Conservation (phyloP, 2,113 vertebrate species). For the Pollimyrus isidori region DNA sequence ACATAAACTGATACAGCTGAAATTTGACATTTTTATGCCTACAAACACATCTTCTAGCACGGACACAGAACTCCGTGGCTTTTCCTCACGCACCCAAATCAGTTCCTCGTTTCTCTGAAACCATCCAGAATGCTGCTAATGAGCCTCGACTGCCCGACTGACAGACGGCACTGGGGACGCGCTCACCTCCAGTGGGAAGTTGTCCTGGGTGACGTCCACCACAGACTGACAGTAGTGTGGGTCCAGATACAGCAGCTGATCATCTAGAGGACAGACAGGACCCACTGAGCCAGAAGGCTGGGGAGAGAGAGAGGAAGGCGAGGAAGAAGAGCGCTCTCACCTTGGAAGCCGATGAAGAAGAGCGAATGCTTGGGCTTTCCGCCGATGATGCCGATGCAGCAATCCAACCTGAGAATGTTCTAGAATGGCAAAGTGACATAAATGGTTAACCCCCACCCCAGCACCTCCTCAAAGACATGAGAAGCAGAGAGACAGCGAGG, state of each 20-base stretch:
- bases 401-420: conserved; percentile 75
- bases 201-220: conserved; percentile 66
- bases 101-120: background rate
- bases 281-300: background rate
- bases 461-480: background rate
- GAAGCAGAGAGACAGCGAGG: background rate
- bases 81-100: background rate
- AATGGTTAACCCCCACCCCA: background rate
- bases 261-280: conserved; percentile 57
- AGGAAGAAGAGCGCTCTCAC: conserved; percentile 45
- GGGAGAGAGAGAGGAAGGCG: background rate
- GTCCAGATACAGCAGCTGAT: conserved; percentile 83
- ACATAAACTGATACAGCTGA: background rate
- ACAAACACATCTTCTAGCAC: background rate
- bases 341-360: conserved; percentile 85
- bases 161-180: background rate
- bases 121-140: background rate
- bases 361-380: conserved; percentile 85
- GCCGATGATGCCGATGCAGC: conserved; percentile 85
- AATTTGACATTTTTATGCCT: background rate
- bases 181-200: conserved; percentile 74
- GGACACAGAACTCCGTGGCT: background rate
- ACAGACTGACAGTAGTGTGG: conserved; percentile 85
- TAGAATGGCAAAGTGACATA: conserved; percentile 36
- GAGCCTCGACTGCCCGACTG: background rate